phyloP scores from a whole-genome alignment of 1,140 invertebrate genomes.

The Lasaia peninsularis region DNA sequence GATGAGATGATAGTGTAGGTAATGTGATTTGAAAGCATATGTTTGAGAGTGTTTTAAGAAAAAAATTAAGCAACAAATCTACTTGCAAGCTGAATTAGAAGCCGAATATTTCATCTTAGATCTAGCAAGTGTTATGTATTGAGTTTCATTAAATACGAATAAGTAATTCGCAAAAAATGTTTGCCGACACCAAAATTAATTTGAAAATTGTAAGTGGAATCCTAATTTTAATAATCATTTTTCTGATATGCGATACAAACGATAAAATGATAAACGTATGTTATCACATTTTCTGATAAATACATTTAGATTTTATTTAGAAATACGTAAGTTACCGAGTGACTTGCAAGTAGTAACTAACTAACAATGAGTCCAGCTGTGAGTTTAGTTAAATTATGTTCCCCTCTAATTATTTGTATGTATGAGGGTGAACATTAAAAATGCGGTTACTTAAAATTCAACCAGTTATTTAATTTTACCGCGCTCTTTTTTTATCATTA shows the following conservation, averaged over 20 bases:
- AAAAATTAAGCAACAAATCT: too few relatives aligned
- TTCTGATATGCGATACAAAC: not conserved
- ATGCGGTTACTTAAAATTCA: not conserved
- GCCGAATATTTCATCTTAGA: too few relatives aligned
- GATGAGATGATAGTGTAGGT: too few relatives aligned
- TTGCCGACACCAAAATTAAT: slow-evolving; percentile 19
- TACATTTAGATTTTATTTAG: not conserved
- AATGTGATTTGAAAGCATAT: too few relatives aligned
- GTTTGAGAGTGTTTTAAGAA: too few relatives aligned
- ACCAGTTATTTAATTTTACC: not conserved
- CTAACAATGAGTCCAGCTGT: not conserved
- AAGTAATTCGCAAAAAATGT: slow-evolving; percentile 16
- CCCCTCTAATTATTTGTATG: not conserved
- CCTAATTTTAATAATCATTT: slow-evolving; percentile 1
- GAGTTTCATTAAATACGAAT: too few relatives aligned
- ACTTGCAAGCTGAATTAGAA: too few relatives aligned
- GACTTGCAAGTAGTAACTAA: not conserved
- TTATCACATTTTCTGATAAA: not conserved
- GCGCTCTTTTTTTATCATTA: not conserved
- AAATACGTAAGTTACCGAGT: not conserved
- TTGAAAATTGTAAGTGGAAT: slow-evolving; percentile 25
- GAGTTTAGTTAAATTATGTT: not conserved
- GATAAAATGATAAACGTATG: not conserved
- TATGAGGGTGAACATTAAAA: not conserved
- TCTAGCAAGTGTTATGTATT: too few relatives aligned